Evolutionary conservation across 2,797 vertebrate genomes (phyloP).

Genomic region (Emydoidea blandingii): DNA sequence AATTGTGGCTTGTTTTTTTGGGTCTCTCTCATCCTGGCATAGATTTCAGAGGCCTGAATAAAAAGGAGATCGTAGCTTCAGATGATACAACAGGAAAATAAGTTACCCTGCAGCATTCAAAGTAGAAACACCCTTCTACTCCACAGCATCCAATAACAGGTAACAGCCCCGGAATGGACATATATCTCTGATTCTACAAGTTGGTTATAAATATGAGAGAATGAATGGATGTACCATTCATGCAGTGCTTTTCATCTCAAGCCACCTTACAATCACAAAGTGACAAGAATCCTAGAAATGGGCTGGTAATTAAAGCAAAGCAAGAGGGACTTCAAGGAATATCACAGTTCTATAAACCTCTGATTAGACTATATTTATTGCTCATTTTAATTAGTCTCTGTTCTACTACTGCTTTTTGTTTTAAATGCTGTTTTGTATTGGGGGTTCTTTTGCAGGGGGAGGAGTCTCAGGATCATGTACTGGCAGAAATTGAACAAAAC

Average conservation of each 20-base stretch:
- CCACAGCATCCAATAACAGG: conserved; percentile 50
- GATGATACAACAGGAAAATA: conserved; percentile 35
- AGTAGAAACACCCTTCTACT: conserved; percentile 6
- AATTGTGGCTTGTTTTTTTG: background rate
- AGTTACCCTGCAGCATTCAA: conserved; percentile 16
- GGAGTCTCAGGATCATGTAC: background rate
- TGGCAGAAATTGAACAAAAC: conserved; percentile 21
- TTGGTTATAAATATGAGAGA: conserved; percentile 38
- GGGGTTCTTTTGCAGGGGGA: background rate
- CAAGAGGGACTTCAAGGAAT: conserved; percentile 6
- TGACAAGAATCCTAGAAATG: conserved; percentile 21
- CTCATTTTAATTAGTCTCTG: conserved; percentile 36
- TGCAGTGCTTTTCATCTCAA: conserved; percentile 50
- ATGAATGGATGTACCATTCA: conserved; percentile 54
- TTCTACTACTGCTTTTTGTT: background rate
- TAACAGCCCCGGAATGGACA: conserved; percentile 48
- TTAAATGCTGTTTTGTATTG: rapidly evolving
- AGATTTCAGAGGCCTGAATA: conserved; percentile 57
- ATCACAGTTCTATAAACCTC: background rate
- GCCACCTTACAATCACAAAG: conserved; percentile 18
- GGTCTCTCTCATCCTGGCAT: conserved; percentile 16
- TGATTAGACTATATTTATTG: conserved; percentile 31
- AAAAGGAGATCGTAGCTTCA: conserved; percentile 34
- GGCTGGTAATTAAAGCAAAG: conserved; percentile 65
- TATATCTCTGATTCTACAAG: conserved; percentile 39